Conservation (phyloP, 2,113 vertebrate genomes). For the Chionis minor region DNA sequence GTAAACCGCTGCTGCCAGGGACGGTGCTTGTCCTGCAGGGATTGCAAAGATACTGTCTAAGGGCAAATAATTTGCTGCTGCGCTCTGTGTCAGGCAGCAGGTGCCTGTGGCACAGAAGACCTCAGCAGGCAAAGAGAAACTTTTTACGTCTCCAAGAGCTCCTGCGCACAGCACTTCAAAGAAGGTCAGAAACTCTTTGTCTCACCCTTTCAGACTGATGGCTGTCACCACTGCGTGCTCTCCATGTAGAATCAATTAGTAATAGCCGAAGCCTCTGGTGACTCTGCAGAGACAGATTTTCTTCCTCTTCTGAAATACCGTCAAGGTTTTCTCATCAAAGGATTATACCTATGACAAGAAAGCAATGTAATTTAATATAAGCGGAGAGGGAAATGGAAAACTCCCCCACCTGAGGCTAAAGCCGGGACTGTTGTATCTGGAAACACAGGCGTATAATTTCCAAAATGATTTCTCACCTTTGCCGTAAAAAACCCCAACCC, state of each 20-base stretch:
- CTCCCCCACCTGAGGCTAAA: background rate
- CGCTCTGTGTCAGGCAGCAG: background rate
- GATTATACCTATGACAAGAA: slow-evolving; percentile 35
- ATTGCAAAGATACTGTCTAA: background rate
- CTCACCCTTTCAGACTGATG: background rate
- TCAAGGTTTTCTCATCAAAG: slow-evolving; percentile 49
- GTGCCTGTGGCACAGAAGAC: background rate
- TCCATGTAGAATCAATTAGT: slow-evolving; percentile 54
- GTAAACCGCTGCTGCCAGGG: background rate
- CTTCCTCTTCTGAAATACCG: background rate
- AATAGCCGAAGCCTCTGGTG: slow-evolving; percentile 4
- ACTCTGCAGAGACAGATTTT: background rate
- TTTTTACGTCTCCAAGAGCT: background rate
- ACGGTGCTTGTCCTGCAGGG: accelerated
- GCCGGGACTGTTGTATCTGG: background rate
- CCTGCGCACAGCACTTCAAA: slow-evolving; percentile 1
- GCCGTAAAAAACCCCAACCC: background rate
- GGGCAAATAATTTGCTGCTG: background rate
- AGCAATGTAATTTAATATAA: slow-evolving; percentile 48
- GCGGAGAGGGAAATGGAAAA: slow-evolving; percentile 27
- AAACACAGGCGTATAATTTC: background rate
- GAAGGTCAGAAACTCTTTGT: background rate
- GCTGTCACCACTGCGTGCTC: background rate
- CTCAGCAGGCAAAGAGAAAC: slow-evolving; percentile 6
- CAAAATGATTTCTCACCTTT: background rate